Conservation (phyloP, 2,888 invertebrate genomes). For the Cepaea hortensis region DNA sequence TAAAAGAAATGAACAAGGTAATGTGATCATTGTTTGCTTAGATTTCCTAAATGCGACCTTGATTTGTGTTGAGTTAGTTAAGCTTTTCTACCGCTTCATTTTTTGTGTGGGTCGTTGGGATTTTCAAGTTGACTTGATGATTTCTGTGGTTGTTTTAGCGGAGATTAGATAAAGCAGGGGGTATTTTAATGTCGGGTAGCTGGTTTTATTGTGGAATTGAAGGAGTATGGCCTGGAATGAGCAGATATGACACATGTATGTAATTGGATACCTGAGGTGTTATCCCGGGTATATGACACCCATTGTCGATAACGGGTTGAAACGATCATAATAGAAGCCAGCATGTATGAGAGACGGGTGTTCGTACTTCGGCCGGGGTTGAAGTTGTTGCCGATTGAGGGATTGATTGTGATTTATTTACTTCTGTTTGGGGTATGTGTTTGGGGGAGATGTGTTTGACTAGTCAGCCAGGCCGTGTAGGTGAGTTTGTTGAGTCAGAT, state of each 20-base stretch:
- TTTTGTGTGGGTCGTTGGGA: neutral
- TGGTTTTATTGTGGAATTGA: neutral
- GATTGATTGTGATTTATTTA: too few species aligned
- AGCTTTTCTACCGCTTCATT: neutral
- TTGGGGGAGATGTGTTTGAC: neutral
- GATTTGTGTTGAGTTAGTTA: conserved; percentile 2
- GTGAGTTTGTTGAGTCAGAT: neutral
- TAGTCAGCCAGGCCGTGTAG: neutral
- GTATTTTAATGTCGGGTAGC: too few species aligned
- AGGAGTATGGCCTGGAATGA: neutral
- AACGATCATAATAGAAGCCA: conserved; percentile 8
- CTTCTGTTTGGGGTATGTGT: too few species aligned
- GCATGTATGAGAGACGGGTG: neutral
- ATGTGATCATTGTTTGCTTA: neutral
- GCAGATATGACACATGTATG: conserved; percentile 17
- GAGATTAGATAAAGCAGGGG: too few species aligned
- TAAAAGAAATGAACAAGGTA: conserved; percentile 33
- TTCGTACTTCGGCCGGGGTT: too few species aligned
- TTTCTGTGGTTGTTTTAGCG: neutral
- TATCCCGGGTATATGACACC: conserved; percentile 33
- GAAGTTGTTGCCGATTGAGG: too few species aligned
- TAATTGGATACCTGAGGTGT: conserved; percentile 29
- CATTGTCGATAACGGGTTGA: conserved; percentile 24
- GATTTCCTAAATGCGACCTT: conserved; percentile 24
- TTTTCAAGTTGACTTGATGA: neutral